Evolutionary conservation across 2,888 invertebrate genomes (phyloP), one percentile per base, ranked within the genome.

Genomic region (Chironomus tentans): DNA sequence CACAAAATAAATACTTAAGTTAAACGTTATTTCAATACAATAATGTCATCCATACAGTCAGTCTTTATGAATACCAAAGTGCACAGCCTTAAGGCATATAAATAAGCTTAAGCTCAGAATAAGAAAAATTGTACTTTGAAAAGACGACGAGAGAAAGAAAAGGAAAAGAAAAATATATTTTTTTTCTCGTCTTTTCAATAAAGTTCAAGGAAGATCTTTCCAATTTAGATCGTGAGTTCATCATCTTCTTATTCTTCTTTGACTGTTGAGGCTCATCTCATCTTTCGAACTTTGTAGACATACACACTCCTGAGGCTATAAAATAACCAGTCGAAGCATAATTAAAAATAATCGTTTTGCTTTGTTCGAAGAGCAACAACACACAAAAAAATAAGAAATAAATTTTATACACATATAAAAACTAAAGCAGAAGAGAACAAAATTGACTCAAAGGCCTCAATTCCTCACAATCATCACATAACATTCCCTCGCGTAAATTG

Each of bases 171-270:
- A 21, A 65, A 65, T 10, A 65, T 21, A 38, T 38, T 38, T 38
- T 38, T 38, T 38, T 38, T 38, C 38, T 38, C 38, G 38, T 38
- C 38, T 38, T 13, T 21, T 65, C 65, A 22, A 65, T 65, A 65
- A 65, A 65, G 65, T 65, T 65, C 65, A 65, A 65, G 65, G 65
- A 65, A 65, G 65, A 65, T 65, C 65, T 65, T 65, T 65, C 65
- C 65, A 65, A 65, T 65, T 65, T 65, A 65, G 65, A 65, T 65
- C 65, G 65, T 65, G 65, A 56, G 56, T 56, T 56, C 56, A 56
- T 56, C 56, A 38, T 38, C 38, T 38, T 38, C 38, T 38, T 38
- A 38, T 38, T 38, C 10, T 38, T 38, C 38, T 38, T 38, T 38
- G 10, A 10, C 38, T 38, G 38, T 38, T 38, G 50, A 62, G 21